phyloP scores from a whole-genome alignment of 2,797 vertebrate species.

The Aphelocoma californica region DNA sequence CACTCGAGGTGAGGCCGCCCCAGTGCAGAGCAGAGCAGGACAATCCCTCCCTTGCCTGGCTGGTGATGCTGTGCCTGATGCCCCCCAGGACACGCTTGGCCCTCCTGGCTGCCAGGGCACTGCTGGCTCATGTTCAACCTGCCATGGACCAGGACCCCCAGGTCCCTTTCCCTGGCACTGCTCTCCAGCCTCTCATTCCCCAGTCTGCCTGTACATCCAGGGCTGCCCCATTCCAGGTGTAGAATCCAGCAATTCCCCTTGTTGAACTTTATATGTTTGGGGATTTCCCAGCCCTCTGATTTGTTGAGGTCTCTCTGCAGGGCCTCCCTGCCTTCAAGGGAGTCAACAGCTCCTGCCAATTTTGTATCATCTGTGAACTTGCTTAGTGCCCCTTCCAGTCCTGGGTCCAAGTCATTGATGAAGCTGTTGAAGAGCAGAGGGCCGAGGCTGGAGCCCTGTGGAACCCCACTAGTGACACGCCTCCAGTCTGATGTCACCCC shows the following conservation, averaged over 20 bases:
- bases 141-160: neutral
- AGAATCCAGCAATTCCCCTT: neutral
- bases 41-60: neutral
- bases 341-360: neutral
- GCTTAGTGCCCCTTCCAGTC: neutral
- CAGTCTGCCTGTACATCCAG: neutral
- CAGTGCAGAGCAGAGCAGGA: fast-evolving
- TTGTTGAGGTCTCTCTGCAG: neutral
- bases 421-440: neutral
- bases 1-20: fast-evolving
- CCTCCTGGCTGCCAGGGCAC: neutral
- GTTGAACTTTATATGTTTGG: neutral
- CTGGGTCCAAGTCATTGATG: neutral
- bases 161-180: too few species aligned
- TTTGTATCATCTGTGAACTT: neutral
- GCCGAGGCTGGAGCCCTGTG: too few species aligned
- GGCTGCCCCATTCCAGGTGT: neutral
- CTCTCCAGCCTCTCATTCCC: neutral
- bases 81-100: neutral
- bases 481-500: too few species aligned
- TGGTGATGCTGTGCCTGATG: neutral
- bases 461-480: too few species aligned
- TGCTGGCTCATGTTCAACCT: neutral
- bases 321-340: neutral
- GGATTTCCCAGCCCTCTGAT: neutral